Percentiles rank a stretch among this genome's conserved stretches.
These are phyloP conservation scores for Pandion haliaetus DNA, from an alignment of 2,113 vertebrate species.

Conservation along the genomic window DNA sequence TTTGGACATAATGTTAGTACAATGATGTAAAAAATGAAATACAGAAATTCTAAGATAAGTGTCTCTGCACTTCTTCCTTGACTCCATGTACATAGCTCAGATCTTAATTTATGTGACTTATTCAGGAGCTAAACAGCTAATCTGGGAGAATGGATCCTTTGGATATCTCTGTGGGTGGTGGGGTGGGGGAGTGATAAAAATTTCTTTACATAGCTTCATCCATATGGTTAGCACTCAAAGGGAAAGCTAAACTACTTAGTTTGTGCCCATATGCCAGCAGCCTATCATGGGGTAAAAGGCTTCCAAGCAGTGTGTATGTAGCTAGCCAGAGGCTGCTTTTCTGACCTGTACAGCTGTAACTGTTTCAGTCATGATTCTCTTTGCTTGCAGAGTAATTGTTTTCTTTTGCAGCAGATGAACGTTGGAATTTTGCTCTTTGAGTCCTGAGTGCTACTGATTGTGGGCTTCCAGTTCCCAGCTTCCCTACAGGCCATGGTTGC, in stretches of 20 bases:
- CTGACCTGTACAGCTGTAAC: neutral
- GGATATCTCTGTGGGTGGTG: neutral
- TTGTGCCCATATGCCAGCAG: neutral
- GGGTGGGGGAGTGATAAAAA: neutral
- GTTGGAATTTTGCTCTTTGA: neutral
- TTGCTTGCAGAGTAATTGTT: neutral
- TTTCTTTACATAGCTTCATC: neutral
- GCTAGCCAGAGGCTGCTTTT: neutral
- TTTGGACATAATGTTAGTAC: neutral
- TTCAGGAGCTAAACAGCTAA: neutral
- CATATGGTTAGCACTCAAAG: neutral
- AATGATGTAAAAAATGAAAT: neutral
- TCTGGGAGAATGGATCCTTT: neutral
- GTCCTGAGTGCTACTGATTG: neutral
- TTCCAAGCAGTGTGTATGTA: neutral
- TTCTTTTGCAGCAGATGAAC: neutral
- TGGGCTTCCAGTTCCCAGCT: neutral
- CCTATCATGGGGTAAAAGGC: neutral
- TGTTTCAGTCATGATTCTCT: neutral
- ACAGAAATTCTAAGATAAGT: neutral
- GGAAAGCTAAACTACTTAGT: neutral
- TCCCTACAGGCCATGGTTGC: neutral
- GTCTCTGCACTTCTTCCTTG: neutral
- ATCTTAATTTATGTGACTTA: neutral
- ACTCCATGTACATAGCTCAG: accelerated